These are phyloP conservation scores for Pogoniulus pusillus DNA, from an alignment of 2,797 vertebrate species.

Conservation along the genomic window DNA sequence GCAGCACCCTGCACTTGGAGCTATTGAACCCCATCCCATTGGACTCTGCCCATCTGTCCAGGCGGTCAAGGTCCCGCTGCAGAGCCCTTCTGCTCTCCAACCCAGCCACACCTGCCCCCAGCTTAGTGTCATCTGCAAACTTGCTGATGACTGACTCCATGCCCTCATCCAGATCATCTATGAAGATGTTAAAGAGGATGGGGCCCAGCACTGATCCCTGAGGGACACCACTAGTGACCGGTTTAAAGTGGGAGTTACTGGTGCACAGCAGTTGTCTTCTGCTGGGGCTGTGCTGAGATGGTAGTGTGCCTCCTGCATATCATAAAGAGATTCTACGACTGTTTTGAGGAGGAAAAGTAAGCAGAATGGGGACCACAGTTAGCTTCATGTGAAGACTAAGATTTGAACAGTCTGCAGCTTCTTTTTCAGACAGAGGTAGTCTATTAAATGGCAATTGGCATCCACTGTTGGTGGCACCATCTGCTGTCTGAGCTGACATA, in stretches of 20 bases:
- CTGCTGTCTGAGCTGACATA: background rate
- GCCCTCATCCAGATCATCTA: too few relatives aligned
- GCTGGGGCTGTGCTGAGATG: background rate
- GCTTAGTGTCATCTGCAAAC: too few relatives aligned
- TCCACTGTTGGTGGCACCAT: fast-evolving
- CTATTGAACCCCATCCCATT: too few relatives aligned
- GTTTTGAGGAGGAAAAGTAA: background rate
- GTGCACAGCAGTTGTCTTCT: background rate
- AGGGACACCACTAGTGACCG: too few relatives aligned
- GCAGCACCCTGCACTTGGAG: too few relatives aligned
- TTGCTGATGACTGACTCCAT: too few relatives aligned
- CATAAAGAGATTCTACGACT: background rate
- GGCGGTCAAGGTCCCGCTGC: too few relatives aligned
- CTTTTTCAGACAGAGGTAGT: background rate
- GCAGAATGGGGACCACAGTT: background rate
- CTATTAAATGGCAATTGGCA: background rate
- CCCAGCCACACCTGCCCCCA: too few relatives aligned
- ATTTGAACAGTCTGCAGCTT: background rate
- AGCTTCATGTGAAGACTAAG: background rate
- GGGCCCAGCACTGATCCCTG: too few relatives aligned
- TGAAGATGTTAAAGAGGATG: too few relatives aligned
- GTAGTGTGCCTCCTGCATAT: background rate
- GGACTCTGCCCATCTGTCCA: too few relatives aligned
- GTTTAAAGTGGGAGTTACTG: background rate
- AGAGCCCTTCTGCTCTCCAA: too few relatives aligned